A percentile compares a stretch with the other conserved stretches of the same genome.
Conservation (phyloP, 1,140 invertebrate species). For the Phthorimaea operculella region DNA sequence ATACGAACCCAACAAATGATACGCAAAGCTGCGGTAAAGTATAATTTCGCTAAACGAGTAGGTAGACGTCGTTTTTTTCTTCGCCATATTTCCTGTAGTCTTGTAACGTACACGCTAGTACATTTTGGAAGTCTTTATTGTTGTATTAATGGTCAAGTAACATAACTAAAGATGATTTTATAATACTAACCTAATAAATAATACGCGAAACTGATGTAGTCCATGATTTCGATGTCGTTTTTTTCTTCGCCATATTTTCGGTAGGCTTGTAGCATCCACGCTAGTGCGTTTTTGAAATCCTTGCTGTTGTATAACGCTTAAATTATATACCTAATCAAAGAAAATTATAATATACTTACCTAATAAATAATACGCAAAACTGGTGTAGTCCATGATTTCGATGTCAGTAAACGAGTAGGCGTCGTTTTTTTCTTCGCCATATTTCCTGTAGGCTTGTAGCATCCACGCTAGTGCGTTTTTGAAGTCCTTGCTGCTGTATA, state of each 20-base stretch:
- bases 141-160: too few relatives aligned
- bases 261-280: conserved; percentile 96
- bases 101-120: conserved; percentile 95
- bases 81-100: conserved; percentile 78
- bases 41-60: conserved; percentile 82
- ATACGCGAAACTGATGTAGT: conserved; percentile 95
- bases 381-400: conserved; percentile 95
- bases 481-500: too few relatives aligned
- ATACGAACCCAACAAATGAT: conserved; percentile 86
- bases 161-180: too few relatives aligned
- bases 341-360: conserved; percentile 72
- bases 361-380: conserved; percentile 94
- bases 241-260: conserved; percentile 75
- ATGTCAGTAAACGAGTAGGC: conserved; percentile 73
- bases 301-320: conserved; percentile 93
- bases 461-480: conserved; percentile 91
- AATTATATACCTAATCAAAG: too few relatives aligned
- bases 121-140: conserved; percentile 93
- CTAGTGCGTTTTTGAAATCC: conserved; percentile 93
- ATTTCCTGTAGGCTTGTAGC: conserved; percentile 84
- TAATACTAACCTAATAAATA: conserved; percentile 83
- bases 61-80: conserved; percentile 71
- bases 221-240: conserved; percentile 84
- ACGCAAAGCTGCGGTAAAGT: conserved; percentile 96
- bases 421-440: conserved; percentile 74